Evolutionary conservation across 2,888 invertebrate genomes (phyloP), one percentile per base, ranked within the genome.

Genomic region (Galerucella calmariensis): DNA sequence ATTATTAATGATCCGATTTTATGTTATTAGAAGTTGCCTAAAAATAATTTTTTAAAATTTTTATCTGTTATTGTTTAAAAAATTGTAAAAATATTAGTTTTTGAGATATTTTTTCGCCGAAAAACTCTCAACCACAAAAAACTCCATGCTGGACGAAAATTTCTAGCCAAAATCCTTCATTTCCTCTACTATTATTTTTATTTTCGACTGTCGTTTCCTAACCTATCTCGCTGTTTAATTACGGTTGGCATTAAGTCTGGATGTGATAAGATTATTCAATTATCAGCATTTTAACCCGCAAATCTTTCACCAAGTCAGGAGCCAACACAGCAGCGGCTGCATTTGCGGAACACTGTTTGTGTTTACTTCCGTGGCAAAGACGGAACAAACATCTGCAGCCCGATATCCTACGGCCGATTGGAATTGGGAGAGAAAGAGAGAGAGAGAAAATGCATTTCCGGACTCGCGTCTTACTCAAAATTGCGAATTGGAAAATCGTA

Each of bases 341-440:
- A 11, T 20, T 48, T 44, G 44, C 46, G 41, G 63, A 62, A 62
- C 14, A 41, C 62, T 46, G 46, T 65, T 65, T 65, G 62, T 24
- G 24, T 20, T 65, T 46, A 20, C 44, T 65, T 65, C 46, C 63
- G 63, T 12, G 10, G 46, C 20, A 62, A 41, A 62, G 62, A 44
- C 62, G 62, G 62, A 62, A 41, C 62, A 62, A 62, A 62, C 41
- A 65, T 65, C 63, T 65, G 63, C 63, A 65, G 44, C 63, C 63
- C 16, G 20, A 65, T 44, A 65, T 20, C n/a, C 63, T 46, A 65
- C 63, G 46, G 41, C 12, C 63, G 44, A 65, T 65, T 65, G 46
- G 20, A 44, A 46, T 48, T 44, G 61, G 16, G 63, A 63, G 63
- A 63, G 10, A 20, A 20, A 20, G 20, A 20, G 20, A 20, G 20